These are phyloP conservation scores for Sebastes oblongus DNA, from an alignment of 2,797 vertebrate species.

Conservation along the genomic window DNA sequence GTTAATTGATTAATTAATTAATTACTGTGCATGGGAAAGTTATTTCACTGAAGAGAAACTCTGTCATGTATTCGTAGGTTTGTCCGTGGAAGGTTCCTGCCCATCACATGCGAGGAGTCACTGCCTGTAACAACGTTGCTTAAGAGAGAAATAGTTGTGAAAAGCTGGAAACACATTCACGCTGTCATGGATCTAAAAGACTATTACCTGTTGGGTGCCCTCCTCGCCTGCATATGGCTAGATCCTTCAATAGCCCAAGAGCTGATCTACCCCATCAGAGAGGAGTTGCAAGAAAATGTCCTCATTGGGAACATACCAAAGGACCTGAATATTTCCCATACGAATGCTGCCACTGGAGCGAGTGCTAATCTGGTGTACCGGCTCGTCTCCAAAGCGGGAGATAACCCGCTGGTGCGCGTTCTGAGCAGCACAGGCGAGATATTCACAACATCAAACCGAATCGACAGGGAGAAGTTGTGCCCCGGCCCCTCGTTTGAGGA, in stretches of 20 bases:
- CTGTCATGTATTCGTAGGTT: slow-evolving; percentile 88
- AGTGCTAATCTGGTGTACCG: slow-evolving; percentile 97
- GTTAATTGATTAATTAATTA: slow-evolving; percentile 18
- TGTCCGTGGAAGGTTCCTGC: slow-evolving; percentile 89
- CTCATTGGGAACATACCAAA: slow-evolving; percentile 99
- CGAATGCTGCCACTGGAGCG: slow-evolving; percentile 92
- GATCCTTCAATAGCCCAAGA: slow-evolving; percentile 98
- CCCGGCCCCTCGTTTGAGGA: slow-evolving; percentile 94
- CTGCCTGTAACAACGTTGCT: slow-evolving; percentile 84
- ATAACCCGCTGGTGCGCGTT: slow-evolving; percentile 96
- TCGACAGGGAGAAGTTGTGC: slow-evolving; percentile 98
- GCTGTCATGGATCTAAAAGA: slow-evolving; percentile 98
- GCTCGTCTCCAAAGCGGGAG: slow-evolving; percentile 98
- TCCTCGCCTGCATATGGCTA: slow-evolving; percentile 95
- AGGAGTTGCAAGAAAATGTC: slow-evolving; percentile 98
- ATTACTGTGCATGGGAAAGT: slow-evolving; percentile 48
- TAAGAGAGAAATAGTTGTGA: slow-evolving; percentile 85
- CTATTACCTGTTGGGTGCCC: slow-evolving; percentile 98
- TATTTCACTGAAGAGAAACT: slow-evolving; percentile 66
- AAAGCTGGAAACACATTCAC: slow-evolving; percentile 81
- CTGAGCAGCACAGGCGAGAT: slow-evolving; percentile 97
- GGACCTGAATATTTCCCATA: slow-evolving; percentile 99
- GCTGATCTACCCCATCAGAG: slow-evolving; percentile 98
- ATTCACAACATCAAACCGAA: slow-evolving; percentile 96
- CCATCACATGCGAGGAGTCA: slow-evolving; percentile 86